Conservation (phyloP, 2,113 vertebrate genomes). For the Chroicocephalus ridibundus region DNA sequence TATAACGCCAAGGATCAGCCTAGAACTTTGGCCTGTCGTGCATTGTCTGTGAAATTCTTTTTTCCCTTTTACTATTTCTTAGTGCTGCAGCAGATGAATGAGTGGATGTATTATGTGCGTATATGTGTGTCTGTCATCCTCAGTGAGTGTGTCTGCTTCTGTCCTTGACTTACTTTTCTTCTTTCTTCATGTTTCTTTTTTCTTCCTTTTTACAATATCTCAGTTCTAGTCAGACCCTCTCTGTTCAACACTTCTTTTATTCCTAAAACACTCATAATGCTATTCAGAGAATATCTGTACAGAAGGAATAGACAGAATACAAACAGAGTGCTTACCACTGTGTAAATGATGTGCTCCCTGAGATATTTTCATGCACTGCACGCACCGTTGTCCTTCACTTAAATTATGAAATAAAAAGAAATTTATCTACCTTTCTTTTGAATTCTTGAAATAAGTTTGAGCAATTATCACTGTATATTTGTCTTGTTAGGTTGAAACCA, state of each 20-base stretch:
- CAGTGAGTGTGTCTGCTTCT: slow-evolving; percentile 62
- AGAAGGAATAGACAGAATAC: slow-evolving; percentile 61
- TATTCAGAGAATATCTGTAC: slow-evolving; percentile 72
- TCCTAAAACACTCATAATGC: slow-evolving; percentile 73
- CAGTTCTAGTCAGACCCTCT: slow-evolving; percentile 73
- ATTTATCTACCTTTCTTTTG: slow-evolving; percentile 65
- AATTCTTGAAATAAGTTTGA: slow-evolving; percentile 70
- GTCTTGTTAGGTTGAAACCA: slow-evolving; percentile 59
- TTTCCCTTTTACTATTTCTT: slow-evolving; percentile 48
- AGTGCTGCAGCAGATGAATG: slow-evolving; percentile 32
- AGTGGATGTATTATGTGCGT: slow-evolving; percentile 68
- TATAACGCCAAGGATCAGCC: slow-evolving; percentile 63
- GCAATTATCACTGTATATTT: slow-evolving; percentile 60
- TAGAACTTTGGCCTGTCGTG: slow-evolving; percentile 74
- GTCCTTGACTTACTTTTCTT: slow-evolving; percentile 79
- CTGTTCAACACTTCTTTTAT: slow-evolving; percentile 75
- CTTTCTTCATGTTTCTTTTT: slow-evolving; percentile 65
- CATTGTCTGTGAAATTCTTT: slow-evolving; percentile 71
- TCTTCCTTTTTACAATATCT: slow-evolving; percentile 72
- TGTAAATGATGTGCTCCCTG: slow-evolving; percentile 55
- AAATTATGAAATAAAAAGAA: slow-evolving; percentile 70
- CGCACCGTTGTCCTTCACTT: slow-evolving; percentile 67
- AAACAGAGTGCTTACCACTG: slow-evolving; percentile 50
- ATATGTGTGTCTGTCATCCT: slow-evolving; percentile 50
- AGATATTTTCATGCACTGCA: slow-evolving; percentile 48